These are phyloP conservation scores for Phrynocephalus vlangalii DNA, from an alignment of 2,797 vertebrate species.

Conservation along the genomic window DNA sequence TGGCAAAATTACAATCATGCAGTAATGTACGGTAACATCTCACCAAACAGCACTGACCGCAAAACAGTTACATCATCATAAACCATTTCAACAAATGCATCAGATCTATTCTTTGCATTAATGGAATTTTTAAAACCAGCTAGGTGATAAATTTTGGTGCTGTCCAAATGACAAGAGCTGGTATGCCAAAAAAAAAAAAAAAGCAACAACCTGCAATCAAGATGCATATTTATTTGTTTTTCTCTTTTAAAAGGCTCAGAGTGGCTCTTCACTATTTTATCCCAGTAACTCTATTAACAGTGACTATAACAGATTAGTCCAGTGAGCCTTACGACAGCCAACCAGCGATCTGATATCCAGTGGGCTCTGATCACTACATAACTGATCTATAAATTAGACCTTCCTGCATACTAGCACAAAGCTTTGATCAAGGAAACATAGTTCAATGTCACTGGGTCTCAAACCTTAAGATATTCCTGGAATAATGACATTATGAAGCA, in stretches of 20 bases:
- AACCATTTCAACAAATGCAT: rapidly evolving
- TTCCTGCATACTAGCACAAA: background rate
- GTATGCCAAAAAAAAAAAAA: background rate
- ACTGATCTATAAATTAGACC: background rate
- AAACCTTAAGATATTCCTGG: background rate
- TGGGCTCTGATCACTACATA: background rate
- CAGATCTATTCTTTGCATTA: background rate
- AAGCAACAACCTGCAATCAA: background rate
- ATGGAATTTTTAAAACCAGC: background rate
- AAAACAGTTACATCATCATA: background rate
- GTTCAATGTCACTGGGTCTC: background rate
- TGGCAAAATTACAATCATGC: background rate
- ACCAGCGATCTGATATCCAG: background rate
- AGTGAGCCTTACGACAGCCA: background rate
- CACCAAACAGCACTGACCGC: rapidly evolving
- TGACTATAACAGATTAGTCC: background rate
- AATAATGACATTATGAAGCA: background rate
- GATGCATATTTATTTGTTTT: background rate
- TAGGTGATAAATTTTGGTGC: background rate
- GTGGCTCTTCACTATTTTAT: background rate
- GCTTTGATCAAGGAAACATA: background rate
- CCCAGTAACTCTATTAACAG: background rate
- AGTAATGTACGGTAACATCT: slow-evolving; percentile 8
- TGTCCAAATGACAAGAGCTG: background rate
- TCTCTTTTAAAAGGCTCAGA: background rate